Conservation (phyloP, 30 jellyfish, hydroid and myxozoan genomes). For the Aurelia aurita complex sp. Pacific region DNA sequence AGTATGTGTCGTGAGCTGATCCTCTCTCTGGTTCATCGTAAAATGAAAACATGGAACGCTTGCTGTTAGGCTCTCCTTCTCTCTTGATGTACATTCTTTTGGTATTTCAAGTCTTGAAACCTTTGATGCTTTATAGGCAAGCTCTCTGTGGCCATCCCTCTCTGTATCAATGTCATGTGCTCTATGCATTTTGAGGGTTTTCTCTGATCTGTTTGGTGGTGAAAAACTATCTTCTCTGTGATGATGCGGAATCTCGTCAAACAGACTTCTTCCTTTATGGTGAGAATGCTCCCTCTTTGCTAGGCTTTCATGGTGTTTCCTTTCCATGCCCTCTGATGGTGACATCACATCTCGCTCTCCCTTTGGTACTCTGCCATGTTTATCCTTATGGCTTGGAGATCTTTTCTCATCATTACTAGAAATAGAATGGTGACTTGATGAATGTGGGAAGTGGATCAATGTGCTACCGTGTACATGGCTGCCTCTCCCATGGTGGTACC, state of each 20-base stretch:
- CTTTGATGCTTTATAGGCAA: neutral
- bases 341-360: constrained; percentile 1
- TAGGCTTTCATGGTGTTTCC: neutral
- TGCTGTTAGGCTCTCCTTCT: neutral
- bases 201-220: constrained; percentile 2
- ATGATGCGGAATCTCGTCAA: neutral
- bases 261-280: neutral
- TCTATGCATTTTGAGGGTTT: neutral
- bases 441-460: constrained; percentile 81
- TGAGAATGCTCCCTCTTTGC: neutral
- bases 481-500: constrained; percentile 45
- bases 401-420: constrained; percentile 38
- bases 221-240: constrained; percentile 26
- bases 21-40: neutral
- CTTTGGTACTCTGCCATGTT: neutral
- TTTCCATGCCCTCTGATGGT: neutral
- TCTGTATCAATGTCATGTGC: neutral
- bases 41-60: neutral
- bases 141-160: constrained; percentile 8
- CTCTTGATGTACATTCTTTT: neutral
- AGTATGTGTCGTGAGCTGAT: constrained; percentile 13
- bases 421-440: constrained; percentile 59
- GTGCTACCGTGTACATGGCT: constrained; percentile 61
- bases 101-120: neutral
- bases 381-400: constrained; percentile 41